A percentile compares a stretch with the other conserved stretches of the same genome.
Conservation (phyloP, 2,888 invertebrate species). For the Lagria hirta region DNA sequence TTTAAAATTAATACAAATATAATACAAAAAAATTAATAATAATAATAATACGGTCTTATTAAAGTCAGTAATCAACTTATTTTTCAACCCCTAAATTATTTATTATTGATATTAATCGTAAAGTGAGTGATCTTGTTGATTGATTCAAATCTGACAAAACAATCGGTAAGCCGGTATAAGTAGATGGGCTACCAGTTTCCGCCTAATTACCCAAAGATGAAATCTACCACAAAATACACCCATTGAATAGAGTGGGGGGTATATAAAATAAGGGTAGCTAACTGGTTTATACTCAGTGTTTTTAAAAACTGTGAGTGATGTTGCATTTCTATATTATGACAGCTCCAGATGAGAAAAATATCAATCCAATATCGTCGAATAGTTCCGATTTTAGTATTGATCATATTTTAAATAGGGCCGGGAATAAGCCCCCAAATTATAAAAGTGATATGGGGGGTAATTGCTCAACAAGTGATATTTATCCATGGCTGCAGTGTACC, state of each 20-base stretch:
- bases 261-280: conserved; percentile 39
- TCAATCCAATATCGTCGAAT: conserved; percentile 20
- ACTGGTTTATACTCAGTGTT: conserved; percentile 22
- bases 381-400: conserved; percentile 63
- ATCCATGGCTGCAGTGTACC: conserved; percentile 69
- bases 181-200: conserved; percentile 43
- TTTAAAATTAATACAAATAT: no score
- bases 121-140: no score
- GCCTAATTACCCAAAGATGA: conserved; percentile 51
- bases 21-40: no score
- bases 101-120: no score
- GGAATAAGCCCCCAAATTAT: conserved; percentile 36
- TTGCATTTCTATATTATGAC: conserved; percentile 19
- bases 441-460: conserved; percentile 8
- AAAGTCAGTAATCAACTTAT: no score
- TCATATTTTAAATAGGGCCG: conserved; percentile 60
- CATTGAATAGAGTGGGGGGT: conserved; percentile 38
- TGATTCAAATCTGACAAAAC: no score
- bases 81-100: no score
- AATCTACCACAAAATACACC: conserved; percentile 38
- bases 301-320: conserved; percentile 20
- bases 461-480: conserved; percentile 7
- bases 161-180: neutral
- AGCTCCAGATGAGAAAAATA: conserved; percentile 9
- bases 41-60: no score